Percentiles rank a stretch among this genome's conserved stretches.
These are phyloP conservation scores for Apoda limacodes DNA, from an alignment of 2,888 invertebrate genomes.

Conservation along the genomic window DNA sequence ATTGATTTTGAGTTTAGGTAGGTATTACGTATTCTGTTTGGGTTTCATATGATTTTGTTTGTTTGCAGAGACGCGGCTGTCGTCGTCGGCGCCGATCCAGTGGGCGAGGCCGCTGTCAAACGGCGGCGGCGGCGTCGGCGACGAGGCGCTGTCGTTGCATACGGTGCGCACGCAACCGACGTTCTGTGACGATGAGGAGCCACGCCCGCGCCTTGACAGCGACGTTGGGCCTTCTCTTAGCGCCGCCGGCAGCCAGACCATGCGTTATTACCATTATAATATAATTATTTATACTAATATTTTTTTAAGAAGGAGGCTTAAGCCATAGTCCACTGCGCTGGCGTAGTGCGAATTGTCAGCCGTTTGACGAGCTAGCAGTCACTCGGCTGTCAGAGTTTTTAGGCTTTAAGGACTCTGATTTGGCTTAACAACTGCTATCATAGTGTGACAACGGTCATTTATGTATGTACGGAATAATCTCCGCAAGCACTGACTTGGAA, in stretches of 20 bases:
- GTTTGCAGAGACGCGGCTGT: conserved; percentile 34
- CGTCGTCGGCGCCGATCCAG: conserved; percentile 52
- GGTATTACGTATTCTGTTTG: neutral
- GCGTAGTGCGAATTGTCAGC: too few relatives aligned
- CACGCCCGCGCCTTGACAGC: conserved; percentile 52
- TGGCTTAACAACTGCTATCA: too few relatives aligned
- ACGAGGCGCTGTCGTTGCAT: conserved; percentile 38
- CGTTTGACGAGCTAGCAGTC: too few relatives aligned
- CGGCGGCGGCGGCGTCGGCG: conserved; percentile 22
- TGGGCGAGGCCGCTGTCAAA: conserved; percentile 27
- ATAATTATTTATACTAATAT: too few relatives aligned
- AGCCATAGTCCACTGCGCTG: too few relatives aligned
- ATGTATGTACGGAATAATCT: too few relatives aligned
- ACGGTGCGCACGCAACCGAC: conserved; percentile 42
- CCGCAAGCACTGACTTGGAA: too few relatives aligned
- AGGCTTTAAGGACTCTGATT: too few relatives aligned
- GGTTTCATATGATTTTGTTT: neutral
- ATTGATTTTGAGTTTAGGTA: too few relatives aligned
- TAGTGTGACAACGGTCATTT: too few relatives aligned
- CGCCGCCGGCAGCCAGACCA: conserved; percentile 59
- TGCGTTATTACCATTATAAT: conserved; percentile 34
- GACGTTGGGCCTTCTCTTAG: conserved; percentile 61
- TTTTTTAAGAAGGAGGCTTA: too few relatives aligned
- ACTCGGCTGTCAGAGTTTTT: too few relatives aligned
- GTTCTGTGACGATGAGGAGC: conserved; percentile 27